Evolutionary conservation across 2,797 vertebrate genomes (phyloP).

Genomic region (Choloepus didactylus): DNA sequence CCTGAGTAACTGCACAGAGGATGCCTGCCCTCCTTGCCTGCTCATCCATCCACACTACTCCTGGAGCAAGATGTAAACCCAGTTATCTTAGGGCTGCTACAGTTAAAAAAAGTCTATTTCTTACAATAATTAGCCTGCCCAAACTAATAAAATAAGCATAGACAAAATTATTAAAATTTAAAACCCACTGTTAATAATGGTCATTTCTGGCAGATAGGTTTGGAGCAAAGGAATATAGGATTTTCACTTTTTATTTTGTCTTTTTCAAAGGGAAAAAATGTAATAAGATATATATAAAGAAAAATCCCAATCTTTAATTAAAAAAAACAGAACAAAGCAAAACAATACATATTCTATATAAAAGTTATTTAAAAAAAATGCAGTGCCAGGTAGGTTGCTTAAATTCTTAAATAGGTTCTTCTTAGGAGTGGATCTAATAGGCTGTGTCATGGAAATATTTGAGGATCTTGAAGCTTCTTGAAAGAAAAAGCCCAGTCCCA

Average conservation of each 20-base stretch:
- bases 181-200: neutral
- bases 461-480: neutral
- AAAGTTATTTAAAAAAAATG: neutral
- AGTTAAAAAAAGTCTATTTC: neutral
- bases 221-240: neutral
- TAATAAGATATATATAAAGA: neutral
- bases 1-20: accelerated
- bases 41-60: too few relatives aligned
- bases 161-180: neutral
- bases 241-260: constrained; percentile 14
- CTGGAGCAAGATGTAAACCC: neutral
- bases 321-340: neutral
- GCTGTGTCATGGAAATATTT: neutral
- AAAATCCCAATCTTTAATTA: neutral
- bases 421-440: neutral
- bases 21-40: neutral
- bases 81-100: neutral
- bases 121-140: neutral
- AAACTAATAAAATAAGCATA: neutral
- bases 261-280: neutral
- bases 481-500: neutral
- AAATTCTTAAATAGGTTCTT: neutral
- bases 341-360: neutral
- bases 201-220: neutral
- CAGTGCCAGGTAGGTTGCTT: neutral